phyloP scores from a whole-genome alignment of 2,797 vertebrate genomes.

The Melanogrammus aeglefinus region DNA sequence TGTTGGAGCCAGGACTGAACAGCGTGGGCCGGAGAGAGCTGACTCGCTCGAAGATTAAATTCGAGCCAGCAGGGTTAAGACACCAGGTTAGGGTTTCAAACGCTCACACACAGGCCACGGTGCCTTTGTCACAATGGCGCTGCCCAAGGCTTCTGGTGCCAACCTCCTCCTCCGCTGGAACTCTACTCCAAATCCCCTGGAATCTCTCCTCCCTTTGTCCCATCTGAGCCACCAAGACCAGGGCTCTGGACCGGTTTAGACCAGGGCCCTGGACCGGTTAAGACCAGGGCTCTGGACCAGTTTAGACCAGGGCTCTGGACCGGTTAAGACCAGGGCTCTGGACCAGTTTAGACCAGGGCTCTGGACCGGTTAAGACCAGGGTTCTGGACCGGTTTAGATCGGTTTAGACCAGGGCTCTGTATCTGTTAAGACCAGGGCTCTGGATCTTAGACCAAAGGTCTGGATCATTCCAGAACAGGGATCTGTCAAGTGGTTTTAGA shows the following conservation, averaged over 20 bases:
- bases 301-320: no score
- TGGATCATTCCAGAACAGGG: no score
- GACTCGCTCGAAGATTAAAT: conserved; percentile 66
- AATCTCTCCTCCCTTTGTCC: conserved; percentile 13
- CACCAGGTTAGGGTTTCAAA: conserved; percentile 69
- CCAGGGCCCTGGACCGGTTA: no score
- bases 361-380: no score
- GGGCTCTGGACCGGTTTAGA: no score
- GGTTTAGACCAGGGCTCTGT: no score
- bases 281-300: no score
- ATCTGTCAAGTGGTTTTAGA: not conserved
- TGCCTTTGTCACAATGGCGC: conserved; percentile 49
- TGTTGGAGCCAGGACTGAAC: conserved; percentile 54
- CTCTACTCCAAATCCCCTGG: conserved; percentile 5
- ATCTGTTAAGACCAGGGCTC: no score
- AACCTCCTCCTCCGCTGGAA: conserved; percentile 26
- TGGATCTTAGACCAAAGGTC: no score
- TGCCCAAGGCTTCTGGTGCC: conserved; percentile 27
- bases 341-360: no score
- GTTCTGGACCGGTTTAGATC: no score
- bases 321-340: no score
- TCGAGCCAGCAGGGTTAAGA: conserved; percentile 65
- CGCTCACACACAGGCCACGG: conserved; percentile 43
- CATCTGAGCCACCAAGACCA: conserved; percentile 2
- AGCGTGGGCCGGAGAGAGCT: conserved; percentile 40